Conservation (phyloP, 2,888 invertebrate species). For the Drosophila niveifrons region DNA sequence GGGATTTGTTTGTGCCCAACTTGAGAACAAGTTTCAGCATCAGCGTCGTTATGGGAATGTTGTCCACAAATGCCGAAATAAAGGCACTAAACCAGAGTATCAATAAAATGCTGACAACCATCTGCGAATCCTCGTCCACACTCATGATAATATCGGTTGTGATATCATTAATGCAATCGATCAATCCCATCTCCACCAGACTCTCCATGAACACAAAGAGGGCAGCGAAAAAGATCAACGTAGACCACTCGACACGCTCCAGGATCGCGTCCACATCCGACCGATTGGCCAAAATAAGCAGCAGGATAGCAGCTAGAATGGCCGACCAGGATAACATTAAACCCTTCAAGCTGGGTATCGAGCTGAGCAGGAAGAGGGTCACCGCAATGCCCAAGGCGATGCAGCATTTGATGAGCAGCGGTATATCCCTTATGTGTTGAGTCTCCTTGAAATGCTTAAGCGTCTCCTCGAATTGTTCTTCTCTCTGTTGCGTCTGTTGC, state of each 20-base stretch:
- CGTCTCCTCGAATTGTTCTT: background rate
- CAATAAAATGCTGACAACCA: background rate
- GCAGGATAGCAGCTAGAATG: background rate
- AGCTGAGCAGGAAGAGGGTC: background rate
- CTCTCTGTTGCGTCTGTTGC: no score
- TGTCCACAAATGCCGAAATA: conserved; percentile 12
- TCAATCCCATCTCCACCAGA: conserved; percentile 10
- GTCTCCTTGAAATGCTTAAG: background rate
- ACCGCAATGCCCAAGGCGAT: background rate
- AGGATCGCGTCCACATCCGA: background rate
- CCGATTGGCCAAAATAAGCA: conserved; percentile 8
- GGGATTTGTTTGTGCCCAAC: background rate
- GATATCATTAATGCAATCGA: conserved; percentile 7
- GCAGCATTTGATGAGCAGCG: conserved; percentile 11
- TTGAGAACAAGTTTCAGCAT: conserved; percentile 1
- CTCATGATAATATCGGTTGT: background rate
- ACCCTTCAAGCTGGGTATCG: background rate
- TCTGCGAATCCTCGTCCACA: background rate
- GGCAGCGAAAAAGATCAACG: conserved; percentile 10
- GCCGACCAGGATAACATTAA: conserved; percentile 5
- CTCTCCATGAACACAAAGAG: conserved; percentile 16
- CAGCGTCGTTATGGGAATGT: conserved; percentile 17
- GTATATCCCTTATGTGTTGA: background rate
- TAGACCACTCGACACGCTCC: conserved; percentile 13
- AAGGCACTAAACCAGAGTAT: conserved; percentile 11